These are phyloP conservation scores for Urechis unicinctus DNA, from an alignment of 2,888 invertebrate genomes.

Conservation along the genomic window DNA sequence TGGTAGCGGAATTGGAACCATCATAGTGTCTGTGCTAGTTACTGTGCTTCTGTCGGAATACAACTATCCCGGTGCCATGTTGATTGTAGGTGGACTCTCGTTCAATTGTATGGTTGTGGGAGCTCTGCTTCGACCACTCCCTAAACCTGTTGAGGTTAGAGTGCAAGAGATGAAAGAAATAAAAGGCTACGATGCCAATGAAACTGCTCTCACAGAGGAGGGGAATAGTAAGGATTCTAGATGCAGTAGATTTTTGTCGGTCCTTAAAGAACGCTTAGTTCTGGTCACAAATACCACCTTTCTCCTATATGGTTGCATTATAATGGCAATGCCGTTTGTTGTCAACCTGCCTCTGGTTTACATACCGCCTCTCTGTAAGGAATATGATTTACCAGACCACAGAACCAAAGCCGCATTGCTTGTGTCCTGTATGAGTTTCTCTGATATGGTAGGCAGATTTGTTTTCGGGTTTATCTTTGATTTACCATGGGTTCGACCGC, in stretches of 20 bases:
- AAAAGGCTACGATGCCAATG: too few relatives aligned
- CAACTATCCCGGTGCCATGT: slow-evolving; percentile 15
- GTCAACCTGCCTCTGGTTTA: slow-evolving; percentile 27
- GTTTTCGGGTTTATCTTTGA: slow-evolving; percentile 29
- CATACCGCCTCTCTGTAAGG: slow-evolving; percentile 26
- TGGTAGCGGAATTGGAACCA: slow-evolving; percentile 18
- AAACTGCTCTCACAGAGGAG: neutral
- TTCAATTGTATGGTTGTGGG: slow-evolving; percentile 11
- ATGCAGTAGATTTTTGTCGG: neutral
- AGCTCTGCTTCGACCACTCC: slow-evolving; percentile 16
- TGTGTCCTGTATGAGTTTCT: slow-evolving; percentile 78
- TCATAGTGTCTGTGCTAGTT: slow-evolving; percentile 13
- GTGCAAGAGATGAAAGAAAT: neutral
- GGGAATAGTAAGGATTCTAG: neutral
- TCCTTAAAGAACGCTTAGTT: neutral
- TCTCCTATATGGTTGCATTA: slow-evolving; percentile 8
- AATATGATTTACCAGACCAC: slow-evolving; percentile 21
- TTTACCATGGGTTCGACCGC: slow-evolving; percentile 21
- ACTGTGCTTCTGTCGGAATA: slow-evolving; percentile 9
- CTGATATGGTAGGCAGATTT: slow-evolving; percentile 85
- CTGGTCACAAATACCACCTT: slow-evolving; percentile 4
- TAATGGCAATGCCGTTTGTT: slow-evolving; percentile 3
- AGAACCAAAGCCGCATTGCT: slow-evolving; percentile 59
- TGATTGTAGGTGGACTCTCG: slow-evolving; percentile 14
- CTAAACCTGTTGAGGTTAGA: neutral